Conservation (phyloP, 1,140 invertebrate genomes). For the Psilanteris sp. region DNA sequence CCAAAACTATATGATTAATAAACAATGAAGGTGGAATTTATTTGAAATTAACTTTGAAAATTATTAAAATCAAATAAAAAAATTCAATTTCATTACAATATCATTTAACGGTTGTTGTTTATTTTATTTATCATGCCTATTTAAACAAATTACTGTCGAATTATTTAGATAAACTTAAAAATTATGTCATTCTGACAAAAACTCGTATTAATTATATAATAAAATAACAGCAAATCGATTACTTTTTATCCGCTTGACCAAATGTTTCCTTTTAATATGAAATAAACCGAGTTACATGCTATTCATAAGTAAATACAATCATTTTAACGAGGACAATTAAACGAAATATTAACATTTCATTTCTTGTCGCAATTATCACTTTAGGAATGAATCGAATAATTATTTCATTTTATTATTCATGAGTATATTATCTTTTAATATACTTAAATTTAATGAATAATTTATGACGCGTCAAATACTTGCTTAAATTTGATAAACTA, state of each 20-base stretch:
- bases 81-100: no score
- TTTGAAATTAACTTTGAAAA: no score
- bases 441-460: constrained; percentile 3
- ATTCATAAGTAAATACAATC: neutral
- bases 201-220: constrained; percentile 40
- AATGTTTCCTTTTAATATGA: constrained; percentile 26
- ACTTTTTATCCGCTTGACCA: constrained; percentile 18
- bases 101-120: no score
- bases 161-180: no score
- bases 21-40: no score
- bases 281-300: neutral
- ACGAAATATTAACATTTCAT: constrained; percentile 8
- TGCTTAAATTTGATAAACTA: no score
- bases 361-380: constrained; percentile 12
- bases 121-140: no score
- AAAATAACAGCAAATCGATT: constrained; percentile 18
- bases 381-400: constrained; percentile 14
- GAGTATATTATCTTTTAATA: constrained; percentile 1
- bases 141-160: no score
- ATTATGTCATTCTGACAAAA: constrained; percentile 36
- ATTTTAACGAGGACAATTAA: constrained; percentile 22
- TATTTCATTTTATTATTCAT: neutral
- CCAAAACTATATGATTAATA: no score
- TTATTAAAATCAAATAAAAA: no score
- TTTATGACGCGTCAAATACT: no score